A percentile compares a stretch with the other conserved stretches of the same genome.
Evolutionary conservation across 2,113 vertebrate genomes (phyloP).

Genomic region (Poeciliopsis occidentalis): DNA sequence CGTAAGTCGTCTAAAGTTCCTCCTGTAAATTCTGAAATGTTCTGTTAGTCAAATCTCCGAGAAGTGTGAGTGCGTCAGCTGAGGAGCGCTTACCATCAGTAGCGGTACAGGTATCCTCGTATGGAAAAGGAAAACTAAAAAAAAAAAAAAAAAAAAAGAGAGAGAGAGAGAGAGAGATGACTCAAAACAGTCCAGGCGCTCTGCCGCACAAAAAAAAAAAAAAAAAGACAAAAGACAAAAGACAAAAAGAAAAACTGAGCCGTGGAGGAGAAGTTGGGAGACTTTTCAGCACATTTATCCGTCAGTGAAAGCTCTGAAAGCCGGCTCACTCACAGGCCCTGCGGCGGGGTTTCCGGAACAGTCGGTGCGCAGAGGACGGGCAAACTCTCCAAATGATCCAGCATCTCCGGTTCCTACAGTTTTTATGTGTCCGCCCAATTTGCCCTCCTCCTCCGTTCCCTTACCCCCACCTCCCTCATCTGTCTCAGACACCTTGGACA

Average conservation of each 20-base stretch:
- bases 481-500: conserved; percentile 77
- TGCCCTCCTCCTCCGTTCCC: conserved; percentile 43
- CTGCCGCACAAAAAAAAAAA: conserved; percentile 34
- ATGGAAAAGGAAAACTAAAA: conserved; percentile 45
- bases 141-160: too few species aligned
- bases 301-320: conserved; percentile 42
- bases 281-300: conserved; percentile 73
- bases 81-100: conserved; percentile 79
- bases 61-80: conserved; percentile 7
- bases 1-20: not conserved
- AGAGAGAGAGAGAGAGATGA: conserved; percentile 19
- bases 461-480: conserved; percentile 52
- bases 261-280: conserved; percentile 40
- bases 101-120: conserved; percentile 75
- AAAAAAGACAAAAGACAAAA: not conserved
- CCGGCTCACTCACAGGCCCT: conserved; percentile 43
- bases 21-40: not conserved
- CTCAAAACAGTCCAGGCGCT: conserved; percentile 66
- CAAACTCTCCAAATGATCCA: conserved; percentile 77
- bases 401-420: conserved; percentile 75
- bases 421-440: conserved; percentile 84
- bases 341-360: conserved; percentile 53
- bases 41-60: not conserved
- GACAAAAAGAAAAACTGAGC: conserved; percentile 39
- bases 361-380: conserved; percentile 49